phyloP scores from a whole-genome alignment of 2,113 vertebrate genomes.

The Megaleporinus macrocephalus region DNA sequence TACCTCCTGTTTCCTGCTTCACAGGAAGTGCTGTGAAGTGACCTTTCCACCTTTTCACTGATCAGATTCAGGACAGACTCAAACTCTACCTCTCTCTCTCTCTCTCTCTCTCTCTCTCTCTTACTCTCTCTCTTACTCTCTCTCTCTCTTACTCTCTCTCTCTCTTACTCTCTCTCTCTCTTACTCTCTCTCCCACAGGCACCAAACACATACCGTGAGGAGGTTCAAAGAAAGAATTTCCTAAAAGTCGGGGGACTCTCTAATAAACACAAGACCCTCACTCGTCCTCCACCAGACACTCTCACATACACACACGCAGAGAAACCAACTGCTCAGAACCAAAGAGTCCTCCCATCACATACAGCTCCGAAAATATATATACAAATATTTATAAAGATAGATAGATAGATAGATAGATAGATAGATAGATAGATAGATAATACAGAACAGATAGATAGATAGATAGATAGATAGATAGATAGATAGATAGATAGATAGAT shows the following conservation, averaged over 20 bases:
- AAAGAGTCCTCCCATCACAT: too few relatives aligned
- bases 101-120: slow-evolving; percentile 30
- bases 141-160: slow-evolving; percentile 48
- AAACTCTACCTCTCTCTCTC: too few relatives aligned
- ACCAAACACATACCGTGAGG: not conserved
- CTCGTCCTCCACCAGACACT: not conserved
- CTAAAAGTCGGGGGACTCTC: not conserved
- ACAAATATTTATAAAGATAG: too few relatives aligned
- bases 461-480: too few relatives aligned
- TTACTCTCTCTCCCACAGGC: slow-evolving; percentile 56
- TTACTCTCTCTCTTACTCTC: slow-evolving; percentile 59
- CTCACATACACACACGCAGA: too few relatives aligned
- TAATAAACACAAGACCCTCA: not conserved
- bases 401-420: too few relatives aligned
- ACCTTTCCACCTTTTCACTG: slow-evolving; percentile 34
- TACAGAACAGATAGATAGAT: too few relatives aligned
- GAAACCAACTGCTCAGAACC: too few relatives aligned
- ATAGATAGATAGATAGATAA: too few relatives aligned
- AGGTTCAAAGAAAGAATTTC: slow-evolving; percentile 41
- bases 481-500: too few relatives aligned
- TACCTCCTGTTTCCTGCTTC: slow-evolving; percentile 91
- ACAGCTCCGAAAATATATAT: too few relatives aligned
- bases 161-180: slow-evolving; percentile 56
- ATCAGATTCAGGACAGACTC: slow-evolving; percentile 25
- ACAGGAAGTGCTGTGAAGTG: slow-evolving; percentile 82